phyloP scores from a whole-genome alignment of 1,140 invertebrate genomes.

The Pogonus chalceus region DNA sequence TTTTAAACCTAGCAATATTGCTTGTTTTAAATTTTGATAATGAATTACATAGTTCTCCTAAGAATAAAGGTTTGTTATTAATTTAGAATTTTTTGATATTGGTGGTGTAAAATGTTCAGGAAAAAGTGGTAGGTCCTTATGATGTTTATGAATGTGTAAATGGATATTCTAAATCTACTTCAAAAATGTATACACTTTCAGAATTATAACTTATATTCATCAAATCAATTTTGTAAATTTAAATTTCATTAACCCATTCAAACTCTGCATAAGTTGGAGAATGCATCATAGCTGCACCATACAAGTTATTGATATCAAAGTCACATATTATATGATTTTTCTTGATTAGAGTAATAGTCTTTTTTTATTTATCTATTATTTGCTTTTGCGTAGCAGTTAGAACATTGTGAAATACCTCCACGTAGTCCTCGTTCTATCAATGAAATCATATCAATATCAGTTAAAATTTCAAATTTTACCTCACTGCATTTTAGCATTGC shows the following conservation, averaged over 20 bases:
- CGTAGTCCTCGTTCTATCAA: slow-evolving; percentile 22
- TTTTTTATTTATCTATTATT: slow-evolving; percentile 29
- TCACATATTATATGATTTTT: slow-evolving; percentile 28
- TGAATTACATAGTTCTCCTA: slow-evolving; percentile 36
- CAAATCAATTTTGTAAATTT: slow-evolving; percentile 30
- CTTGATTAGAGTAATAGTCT: slow-evolving; percentile 22
- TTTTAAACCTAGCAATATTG: slow-evolving; percentile 28
- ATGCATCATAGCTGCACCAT: slow-evolving; percentile 33
- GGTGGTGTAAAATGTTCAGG: slow-evolving; percentile 22
- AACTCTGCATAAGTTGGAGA: slow-evolving; percentile 19
- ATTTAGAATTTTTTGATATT: slow-evolving; percentile 21
- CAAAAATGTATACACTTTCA: slow-evolving; percentile 36
- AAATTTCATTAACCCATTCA: slow-evolving; percentile 26
- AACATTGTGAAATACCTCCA: slow-evolving; percentile 17
- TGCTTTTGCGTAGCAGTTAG: slow-evolving; percentile 20
- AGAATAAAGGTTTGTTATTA: slow-evolving; percentile 23
- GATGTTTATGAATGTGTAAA: slow-evolving; percentile 32
- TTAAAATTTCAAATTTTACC: slow-evolving; percentile 31
- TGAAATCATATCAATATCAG: slow-evolving; percentile 26
- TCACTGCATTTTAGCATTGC: slow-evolving; percentile 27
- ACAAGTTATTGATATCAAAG: slow-evolving; percentile 36
- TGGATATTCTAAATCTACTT: slow-evolving; percentile 28
- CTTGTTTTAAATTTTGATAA: slow-evolving; percentile 31
- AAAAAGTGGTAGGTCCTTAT: slow-evolving; percentile 35
- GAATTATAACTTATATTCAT: slow-evolving; percentile 24